Evolutionary conservation across 2,113 vertebrate species (phyloP).

Genomic region (Casuarius casuarius): DNA sequence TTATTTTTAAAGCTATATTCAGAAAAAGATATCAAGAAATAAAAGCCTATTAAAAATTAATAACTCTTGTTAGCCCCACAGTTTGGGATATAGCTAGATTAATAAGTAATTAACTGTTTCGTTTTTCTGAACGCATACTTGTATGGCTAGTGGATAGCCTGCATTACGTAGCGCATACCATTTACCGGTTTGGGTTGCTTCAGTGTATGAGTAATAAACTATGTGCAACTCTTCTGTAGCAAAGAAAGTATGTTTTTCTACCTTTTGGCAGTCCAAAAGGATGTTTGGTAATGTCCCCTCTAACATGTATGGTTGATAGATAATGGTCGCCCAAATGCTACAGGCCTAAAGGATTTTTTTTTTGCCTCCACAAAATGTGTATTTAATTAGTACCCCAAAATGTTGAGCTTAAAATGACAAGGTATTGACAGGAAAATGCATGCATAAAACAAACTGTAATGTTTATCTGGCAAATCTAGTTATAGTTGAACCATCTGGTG

Average conservation of each 20-base stretch:
- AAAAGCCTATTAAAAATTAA: not conserved
- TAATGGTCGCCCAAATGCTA: not conserved
- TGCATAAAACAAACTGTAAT: not conserved
- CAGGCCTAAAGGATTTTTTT: not conserved
- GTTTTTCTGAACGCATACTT: not conserved
- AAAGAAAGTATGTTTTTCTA: not conserved
- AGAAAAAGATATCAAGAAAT: not conserved
- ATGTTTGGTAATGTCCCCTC: not conserved
- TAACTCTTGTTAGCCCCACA: not conserved
- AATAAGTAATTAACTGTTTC: not conserved
- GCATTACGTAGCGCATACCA: accelerated
- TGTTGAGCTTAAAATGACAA: not conserved
- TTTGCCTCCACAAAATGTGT: not conserved
- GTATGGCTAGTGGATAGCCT: not conserved
- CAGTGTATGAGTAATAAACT: not conserved
- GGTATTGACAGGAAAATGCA: constrained; percentile 1
- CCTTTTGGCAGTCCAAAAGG: not conserved
- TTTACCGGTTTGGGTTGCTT: not conserved
- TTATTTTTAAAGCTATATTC: not conserved
- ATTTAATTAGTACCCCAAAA: not conserved
- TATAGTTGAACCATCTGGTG: constrained; percentile 23
- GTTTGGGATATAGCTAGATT: not conserved
- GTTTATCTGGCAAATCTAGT: not conserved
- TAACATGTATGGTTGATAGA: not conserved
- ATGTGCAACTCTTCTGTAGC: not conserved